Evolutionary conservation across 1,140 invertebrate species (phyloP).

Genomic region (Brachionus sp.): DNA sequence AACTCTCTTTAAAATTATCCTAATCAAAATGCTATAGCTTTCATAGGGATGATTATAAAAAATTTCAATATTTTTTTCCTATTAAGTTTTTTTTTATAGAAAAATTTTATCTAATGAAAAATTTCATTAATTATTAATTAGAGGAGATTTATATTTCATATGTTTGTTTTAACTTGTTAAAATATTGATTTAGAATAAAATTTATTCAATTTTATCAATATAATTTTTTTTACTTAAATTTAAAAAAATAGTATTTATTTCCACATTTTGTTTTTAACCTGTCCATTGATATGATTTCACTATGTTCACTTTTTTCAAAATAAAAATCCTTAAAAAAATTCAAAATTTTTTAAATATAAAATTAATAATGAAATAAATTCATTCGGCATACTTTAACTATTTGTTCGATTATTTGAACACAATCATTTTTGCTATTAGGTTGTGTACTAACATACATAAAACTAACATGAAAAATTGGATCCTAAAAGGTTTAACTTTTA

Average conservation of each 20-base stretch:
- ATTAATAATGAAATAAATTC: not conserved
- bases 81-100: no score
- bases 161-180: no score
- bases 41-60: no score
- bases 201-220: not conserved
- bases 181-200: no score
- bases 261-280: not conserved
- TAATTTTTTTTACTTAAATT: not conserved
- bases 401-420: not conserved
- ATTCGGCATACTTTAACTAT: not conserved
- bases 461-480: not conserved
- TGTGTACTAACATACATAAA: not conserved
- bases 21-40: no score
- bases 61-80: no score
- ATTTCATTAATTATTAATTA: no score
- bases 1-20: no score
- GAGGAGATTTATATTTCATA: no score
- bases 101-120: no score
- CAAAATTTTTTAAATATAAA: not conserved
- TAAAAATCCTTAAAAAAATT: not conserved
- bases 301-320: not conserved
- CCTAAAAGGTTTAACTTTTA: not conserved
- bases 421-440: not conserved
- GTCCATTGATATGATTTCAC: not conserved
- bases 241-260: not conserved